Conservation (phyloP, 1,140 invertebrate genomes). For the Drosophila nigromelanica region DNA sequence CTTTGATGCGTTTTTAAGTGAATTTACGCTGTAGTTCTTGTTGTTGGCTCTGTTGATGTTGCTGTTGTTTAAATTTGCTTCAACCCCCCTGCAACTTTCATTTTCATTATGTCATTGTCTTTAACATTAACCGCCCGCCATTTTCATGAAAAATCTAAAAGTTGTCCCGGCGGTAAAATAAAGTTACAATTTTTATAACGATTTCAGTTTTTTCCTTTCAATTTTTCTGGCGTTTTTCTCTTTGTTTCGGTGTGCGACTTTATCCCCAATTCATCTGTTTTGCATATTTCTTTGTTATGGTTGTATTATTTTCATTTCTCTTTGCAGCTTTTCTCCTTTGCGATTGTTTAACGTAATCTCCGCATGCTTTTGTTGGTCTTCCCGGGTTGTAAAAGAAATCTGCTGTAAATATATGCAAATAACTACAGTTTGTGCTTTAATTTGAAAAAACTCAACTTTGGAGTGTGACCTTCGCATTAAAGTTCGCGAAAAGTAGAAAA, state of each 20-base stretch:
- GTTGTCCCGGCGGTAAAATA: slow-evolving; percentile 49
- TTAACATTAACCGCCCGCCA: slow-evolving; percentile 34
- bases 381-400: slow-evolving; percentile 53
- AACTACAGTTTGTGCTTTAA: slow-evolving; percentile 63
- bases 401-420: slow-evolving; percentile 72
- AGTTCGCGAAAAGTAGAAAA: slow-evolving; percentile 25
- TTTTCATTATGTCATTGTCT: slow-evolving; percentile 61
- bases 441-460: slow-evolving; percentile 38
- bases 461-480: slow-evolving; percentile 57
- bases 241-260: slow-evolving; percentile 43
- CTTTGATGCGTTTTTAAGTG: slow-evolving; percentile 37
- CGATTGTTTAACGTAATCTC: slow-evolving; percentile 24
- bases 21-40: slow-evolving; percentile 27
- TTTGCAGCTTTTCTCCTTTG: slow-evolving; percentile 28
- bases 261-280: slow-evolving; percentile 78
- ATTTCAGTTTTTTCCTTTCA: slow-evolving; percentile 56
- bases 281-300: slow-evolving; percentile 80
- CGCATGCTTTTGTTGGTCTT: slow-evolving; percentile 1
- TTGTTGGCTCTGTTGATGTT: neutral
- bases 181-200: slow-evolving; percentile 70
- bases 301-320: slow-evolving; percentile 67
- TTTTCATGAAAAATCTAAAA: slow-evolving; percentile 47
- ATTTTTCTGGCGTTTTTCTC: slow-evolving; percentile 31
- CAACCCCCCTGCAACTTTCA: slow-evolving; percentile 31
- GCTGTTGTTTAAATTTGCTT: slow-evolving; percentile 10